A percentile compares a stretch with the other conserved stretches of the same genome.
phyloP scores from a whole-genome alignment of 1,140 invertebrate genomes.

The Sitodiplosis mosellana region DNA sequence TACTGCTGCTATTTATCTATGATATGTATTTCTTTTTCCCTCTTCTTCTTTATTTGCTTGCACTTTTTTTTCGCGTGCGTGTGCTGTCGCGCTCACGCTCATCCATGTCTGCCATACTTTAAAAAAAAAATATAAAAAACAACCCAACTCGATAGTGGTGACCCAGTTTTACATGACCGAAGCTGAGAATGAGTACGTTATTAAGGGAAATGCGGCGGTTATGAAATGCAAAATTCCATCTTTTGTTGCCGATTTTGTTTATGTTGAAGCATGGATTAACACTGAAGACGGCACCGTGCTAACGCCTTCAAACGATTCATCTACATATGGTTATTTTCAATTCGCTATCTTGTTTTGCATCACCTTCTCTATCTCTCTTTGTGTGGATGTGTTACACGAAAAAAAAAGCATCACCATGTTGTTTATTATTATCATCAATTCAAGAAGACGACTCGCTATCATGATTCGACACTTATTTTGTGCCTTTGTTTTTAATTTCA shows the following conservation, averaged over 20 bases:
- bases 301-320: slow-evolving; percentile 34
- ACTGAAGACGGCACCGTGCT: slow-evolving; percentile 52
- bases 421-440: too few relatives aligned
- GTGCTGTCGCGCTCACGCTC: too few relatives aligned
- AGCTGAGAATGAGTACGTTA: slow-evolving; percentile 86
- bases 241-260: slow-evolving; percentile 83
- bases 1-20: background rate
- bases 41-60: slow-evolving; percentile 2
- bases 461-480: too few relatives aligned
- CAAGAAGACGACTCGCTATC: too few relatives aligned
- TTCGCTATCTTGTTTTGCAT: too few relatives aligned
- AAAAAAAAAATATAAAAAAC: background rate
- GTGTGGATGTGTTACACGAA: too few relatives aligned
- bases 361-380: too few relatives aligned
- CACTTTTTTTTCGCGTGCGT: background rate
- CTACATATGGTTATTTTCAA: slow-evolving; percentile 32
- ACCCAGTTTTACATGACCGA: slow-evolving; percentile 75
- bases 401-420: too few relatives aligned
- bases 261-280: slow-evolving; percentile 56
- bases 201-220: slow-evolving; percentile 75
- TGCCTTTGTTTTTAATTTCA: too few relatives aligned
- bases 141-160: slow-evolving; percentile 38
- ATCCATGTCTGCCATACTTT: too few relatives aligned
- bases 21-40: background rate
- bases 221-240: slow-evolving; percentile 88